These are phyloP conservation scores for Bambusicola thoracicus DNA, from an alignment of 2,113 vertebrate genomes.

Conservation along the genomic window DNA sequence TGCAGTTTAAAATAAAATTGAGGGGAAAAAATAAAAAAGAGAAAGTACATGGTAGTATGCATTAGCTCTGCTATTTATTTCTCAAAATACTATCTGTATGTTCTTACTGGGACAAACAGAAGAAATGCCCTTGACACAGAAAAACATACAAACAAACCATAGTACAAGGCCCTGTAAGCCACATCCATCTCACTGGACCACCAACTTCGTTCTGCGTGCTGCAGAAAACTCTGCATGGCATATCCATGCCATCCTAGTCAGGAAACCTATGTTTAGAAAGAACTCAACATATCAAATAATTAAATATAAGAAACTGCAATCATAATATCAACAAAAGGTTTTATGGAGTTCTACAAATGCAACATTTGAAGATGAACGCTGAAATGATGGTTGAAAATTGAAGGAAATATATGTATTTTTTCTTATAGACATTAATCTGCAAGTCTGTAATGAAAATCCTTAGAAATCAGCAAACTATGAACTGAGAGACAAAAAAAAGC, in stretches of 20 bases:
- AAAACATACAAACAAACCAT: not conserved
- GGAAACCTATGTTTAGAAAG: not conserved
- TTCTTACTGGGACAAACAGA: not conserved
- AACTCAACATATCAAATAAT: not conserved
- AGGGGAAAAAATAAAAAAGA: not conserved
- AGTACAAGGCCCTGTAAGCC: not conserved
- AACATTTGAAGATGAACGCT: not conserved
- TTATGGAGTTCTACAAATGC: accelerated
- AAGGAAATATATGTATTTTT: not conserved
- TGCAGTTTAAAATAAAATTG: not conserved
- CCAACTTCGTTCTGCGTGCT: not conserved
- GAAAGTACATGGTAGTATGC: accelerated
- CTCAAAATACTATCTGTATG: not conserved
- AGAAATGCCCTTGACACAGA: not conserved
- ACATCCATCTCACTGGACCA: not conserved
- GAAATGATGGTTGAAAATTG: not conserved
- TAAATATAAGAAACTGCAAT: not conserved
- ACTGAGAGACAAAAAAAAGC: not conserved
- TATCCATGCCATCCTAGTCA: not conserved
- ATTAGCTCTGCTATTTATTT: not conserved
- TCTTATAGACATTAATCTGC: too few species aligned
- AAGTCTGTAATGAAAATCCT: not conserved
- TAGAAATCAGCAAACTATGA: not conserved
- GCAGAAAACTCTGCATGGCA: not conserved
- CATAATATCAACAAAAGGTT: not conserved